Evolutionary conservation across 2,113 vertebrate genomes (phyloP), one percentile per base, ranked within the genome.

Genomic region (Oncorhynchus mykiss): DNA sequence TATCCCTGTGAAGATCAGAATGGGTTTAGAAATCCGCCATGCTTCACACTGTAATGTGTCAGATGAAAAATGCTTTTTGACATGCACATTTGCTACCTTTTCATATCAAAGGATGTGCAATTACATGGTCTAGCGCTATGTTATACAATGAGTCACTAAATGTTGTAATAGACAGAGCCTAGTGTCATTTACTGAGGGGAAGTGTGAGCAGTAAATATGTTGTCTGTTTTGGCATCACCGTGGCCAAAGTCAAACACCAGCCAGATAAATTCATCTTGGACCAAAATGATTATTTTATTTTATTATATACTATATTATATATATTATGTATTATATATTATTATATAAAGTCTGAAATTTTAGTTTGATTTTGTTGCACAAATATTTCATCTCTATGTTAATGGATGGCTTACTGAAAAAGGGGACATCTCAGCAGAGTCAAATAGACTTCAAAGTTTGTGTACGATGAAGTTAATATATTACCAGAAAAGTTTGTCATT

Each of bases 11-110:
- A 45, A 45, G 9, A 45, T 45, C 39, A 45, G 39, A 45, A 45
- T 45, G 39, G 39, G 24, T 24, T 65, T 65, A 24, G 14, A 24
- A 27, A 11, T 9, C 24, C 14, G 11, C 62, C 25, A 65, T 14
- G 62, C 13, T 22, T 13, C 62, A 18, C n/a, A 54, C 67, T 24
- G 68, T 39, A 71, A 54, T 22, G 31, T 5, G 48, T 77, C 68
- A 77, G 79, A 80, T 73, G 62, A 71, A 69, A 80, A 75, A 64
- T 24, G 29, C 39, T 22, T 64, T 39, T 80, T 72, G 65, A 76
- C 31, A 29, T 18, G 65, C 27, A 7, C 65, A 16, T 67, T 67
- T 67, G 65, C 27, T 25, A 31, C 27, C 27, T 67, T 67, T 29
- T 27, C 65, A 31, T 67, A 31, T 67, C 67, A 39, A 68, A 34